A percentile compares a stretch with the other conserved stretches of the same genome.
Evolutionary conservation across 2,888 invertebrate species (phyloP).

Genomic region (Oligia strigilis): DNA sequence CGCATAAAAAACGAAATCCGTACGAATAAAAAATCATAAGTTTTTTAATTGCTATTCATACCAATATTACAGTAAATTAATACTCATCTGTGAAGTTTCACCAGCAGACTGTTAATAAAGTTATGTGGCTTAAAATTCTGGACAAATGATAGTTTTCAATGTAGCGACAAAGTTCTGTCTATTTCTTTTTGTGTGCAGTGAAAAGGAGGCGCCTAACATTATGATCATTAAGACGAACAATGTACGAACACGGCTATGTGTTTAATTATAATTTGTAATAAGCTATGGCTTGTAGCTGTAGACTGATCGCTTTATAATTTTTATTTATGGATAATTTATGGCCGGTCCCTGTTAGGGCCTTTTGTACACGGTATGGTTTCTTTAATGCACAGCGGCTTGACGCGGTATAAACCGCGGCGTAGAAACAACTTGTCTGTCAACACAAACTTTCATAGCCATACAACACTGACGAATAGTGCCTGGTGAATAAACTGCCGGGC

Average conservation of each 20-base stretch:
- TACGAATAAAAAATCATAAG: background rate
- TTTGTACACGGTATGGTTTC: background rate
- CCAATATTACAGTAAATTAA: too few relatives aligned
- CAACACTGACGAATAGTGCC: too few relatives aligned
- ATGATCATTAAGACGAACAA: conserved; percentile 60
- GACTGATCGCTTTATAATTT: conserved; percentile 56
- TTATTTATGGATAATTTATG: conserved; percentile 37
- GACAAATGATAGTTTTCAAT: conserved; percentile 35
- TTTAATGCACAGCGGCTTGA: too few relatives aligned
- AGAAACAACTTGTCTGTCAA: too few relatives aligned
- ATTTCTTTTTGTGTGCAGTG: conserved; percentile 60
- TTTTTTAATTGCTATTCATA: background rate
- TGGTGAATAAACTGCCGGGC: too few relatives aligned
- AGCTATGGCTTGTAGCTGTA: conserved; percentile 40
- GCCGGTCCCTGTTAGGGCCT: background rate
- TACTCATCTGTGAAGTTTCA: background rate
- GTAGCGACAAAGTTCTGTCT: conserved; percentile 21
- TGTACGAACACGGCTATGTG: conserved; percentile 46
- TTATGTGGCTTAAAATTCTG: background rate
- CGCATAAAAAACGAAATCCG: too few relatives aligned
- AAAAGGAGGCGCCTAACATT: conserved; percentile 66
- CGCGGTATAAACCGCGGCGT: too few relatives aligned
- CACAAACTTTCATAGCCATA: too few relatives aligned
- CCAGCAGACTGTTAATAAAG: background rate
- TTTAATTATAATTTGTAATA: conserved; percentile 67